A percentile compares a stretch with the other conserved stretches of the same genome.
Evolutionary conservation across 2,113 vertebrate species (phyloP).

Genomic region (Ardeotis arabs): DNA sequence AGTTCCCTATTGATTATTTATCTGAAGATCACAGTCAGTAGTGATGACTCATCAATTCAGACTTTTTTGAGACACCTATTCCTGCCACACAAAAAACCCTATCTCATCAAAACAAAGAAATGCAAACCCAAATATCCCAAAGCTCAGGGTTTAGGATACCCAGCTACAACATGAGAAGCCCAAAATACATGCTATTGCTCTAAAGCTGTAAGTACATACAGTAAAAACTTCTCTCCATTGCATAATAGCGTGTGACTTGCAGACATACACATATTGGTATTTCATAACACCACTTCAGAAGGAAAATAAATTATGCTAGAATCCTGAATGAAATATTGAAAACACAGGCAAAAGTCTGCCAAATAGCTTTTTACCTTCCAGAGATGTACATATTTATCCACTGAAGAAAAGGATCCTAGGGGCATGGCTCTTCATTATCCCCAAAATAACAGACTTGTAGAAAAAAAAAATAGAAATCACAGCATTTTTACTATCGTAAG

Average conservation of each 20-base stretch:
- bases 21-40: too few relatives aligned
- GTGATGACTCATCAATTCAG: too few relatives aligned
- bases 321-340: not conserved
- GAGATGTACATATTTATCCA: not conserved
- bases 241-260: not conserved
- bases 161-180: not conserved
- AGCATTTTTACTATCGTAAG: not conserved
- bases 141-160: not conserved
- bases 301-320: not conserved
- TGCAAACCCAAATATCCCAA: not conserved
- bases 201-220: not conserved
- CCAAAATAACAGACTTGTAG: not conserved
- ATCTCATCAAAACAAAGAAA: not conserved
- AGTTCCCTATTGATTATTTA: too few relatives aligned
- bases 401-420: not conserved
- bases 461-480: not conserved
- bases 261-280: too few relatives aligned
- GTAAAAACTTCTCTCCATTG: not conserved
- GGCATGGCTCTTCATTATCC: not conserved
- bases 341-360: not conserved
- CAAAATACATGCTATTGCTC: not conserved
- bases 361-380: not conserved
- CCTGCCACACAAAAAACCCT: not conserved
- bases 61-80: not conserved
- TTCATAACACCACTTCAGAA: too few relatives aligned